These are phyloP conservation scores for Gymnogyps californianus DNA, from an alignment of 2,113 vertebrate species.

Conservation along the genomic window DNA sequence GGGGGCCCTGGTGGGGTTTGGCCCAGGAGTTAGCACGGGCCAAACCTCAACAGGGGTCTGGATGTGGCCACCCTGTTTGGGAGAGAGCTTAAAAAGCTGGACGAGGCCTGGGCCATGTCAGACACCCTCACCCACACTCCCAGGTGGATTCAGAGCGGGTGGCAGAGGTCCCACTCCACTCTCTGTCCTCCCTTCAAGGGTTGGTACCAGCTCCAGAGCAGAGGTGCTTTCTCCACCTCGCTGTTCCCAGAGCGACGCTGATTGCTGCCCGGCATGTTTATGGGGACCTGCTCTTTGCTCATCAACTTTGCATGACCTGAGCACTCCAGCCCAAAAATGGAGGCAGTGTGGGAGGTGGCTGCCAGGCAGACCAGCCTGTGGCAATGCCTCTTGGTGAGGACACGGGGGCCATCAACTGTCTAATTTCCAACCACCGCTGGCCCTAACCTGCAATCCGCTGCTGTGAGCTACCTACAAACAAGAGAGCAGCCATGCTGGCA, in stretches of 20 bases:
- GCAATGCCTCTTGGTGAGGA: background rate
- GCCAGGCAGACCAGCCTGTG: background rate
- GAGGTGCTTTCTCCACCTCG: background rate
- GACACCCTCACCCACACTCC: background rate
- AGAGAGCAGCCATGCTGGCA: background rate
- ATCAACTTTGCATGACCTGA: background rate
- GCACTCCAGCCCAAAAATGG: fast-evolving
- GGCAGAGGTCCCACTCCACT: fast-evolving
- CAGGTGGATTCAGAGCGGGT: background rate
- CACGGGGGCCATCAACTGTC: fast-evolving
- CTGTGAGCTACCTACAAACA: background rate
- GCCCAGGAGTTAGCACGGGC: background rate
- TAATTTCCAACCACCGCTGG: fast-evolving
- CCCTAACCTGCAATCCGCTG: background rate
- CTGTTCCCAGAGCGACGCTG: background rate
- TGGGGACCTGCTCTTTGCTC: background rate
- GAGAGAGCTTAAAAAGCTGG: background rate
- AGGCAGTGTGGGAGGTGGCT: background rate
- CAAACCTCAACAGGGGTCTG: background rate
- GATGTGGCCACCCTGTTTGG: background rate
- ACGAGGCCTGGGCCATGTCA: background rate
- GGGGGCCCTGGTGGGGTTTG: too few species aligned
- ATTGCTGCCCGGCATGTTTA: background rate
- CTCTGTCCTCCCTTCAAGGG: background rate
- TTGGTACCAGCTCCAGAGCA: background rate